A percentile compares a stretch with the other conserved stretches of the same genome.
Evolutionary conservation across 2,888 invertebrate species (phyloP).

Genomic region (Lepetodrilus schrolli): DNA sequence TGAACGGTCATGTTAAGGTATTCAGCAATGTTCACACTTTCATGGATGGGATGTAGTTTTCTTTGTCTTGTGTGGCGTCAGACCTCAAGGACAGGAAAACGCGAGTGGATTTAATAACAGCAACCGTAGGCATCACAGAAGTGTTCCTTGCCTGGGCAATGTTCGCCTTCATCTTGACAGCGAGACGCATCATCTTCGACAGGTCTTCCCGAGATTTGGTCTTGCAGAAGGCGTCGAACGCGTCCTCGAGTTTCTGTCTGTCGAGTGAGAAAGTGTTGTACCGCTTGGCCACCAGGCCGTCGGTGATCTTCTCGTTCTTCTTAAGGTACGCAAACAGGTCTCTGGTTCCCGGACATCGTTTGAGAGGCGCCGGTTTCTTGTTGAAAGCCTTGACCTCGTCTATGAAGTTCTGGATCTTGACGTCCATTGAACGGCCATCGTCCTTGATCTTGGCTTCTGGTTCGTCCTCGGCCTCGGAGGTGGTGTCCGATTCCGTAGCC

Average conservation of each 20-base stretch:
- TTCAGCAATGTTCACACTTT: too few relatives aligned
- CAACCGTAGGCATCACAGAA: constrained; percentile 48
- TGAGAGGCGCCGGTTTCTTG: neutral
- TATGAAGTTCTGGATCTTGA: constrained; percentile 36
- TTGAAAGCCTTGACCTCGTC: constrained; percentile 36
- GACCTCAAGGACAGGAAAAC: constrained; percentile 33
- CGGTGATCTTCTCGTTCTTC: constrained; percentile 35
- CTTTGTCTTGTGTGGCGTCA: too few relatives aligned
- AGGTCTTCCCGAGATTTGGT: constrained; percentile 47
- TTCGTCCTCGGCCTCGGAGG: neutral
- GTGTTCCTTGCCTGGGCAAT: constrained; percentile 49
- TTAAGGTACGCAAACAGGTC: neutral
- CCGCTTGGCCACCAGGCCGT: constrained; percentile 37
- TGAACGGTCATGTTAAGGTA: too few relatives aligned
- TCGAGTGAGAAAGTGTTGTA: constrained; percentile 40
- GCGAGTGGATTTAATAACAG: constrained; percentile 35
- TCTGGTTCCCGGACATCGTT: neutral
- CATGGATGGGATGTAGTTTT: too few relatives aligned
- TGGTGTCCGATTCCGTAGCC: neutral
- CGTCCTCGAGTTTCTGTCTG: constrained; percentile 45
- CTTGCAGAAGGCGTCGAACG: constrained; percentile 57
- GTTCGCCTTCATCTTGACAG: constrained; percentile 54
- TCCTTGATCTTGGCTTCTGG: too few relatives aligned
- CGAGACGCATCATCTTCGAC: constrained; percentile 51
- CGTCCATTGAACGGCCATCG: constrained; percentile 28